Base-by-base conservation (phyloP, 2,113 vertebrate genomes). In the Chionis minor region DNA sequence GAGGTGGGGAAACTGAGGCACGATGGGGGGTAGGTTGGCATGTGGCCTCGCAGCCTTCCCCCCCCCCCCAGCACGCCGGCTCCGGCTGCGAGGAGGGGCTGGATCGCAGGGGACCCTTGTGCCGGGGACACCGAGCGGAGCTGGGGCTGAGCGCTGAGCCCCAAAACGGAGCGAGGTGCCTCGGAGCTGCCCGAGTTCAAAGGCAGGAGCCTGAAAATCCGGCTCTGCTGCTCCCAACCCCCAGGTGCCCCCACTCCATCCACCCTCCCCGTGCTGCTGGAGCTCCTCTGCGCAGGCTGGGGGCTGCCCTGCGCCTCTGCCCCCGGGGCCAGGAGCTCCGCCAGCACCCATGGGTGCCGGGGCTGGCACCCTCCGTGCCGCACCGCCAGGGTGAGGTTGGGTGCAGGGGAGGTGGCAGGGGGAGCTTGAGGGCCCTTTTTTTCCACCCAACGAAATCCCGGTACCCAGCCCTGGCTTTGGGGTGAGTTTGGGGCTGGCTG, bases 171-270 rank as follows among this genome's bases (percentile, higher is more conserved):
- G 73, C 4, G 8, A 58, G 85, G 42, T 71, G 56, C 92, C 55
- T 21, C 0, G 0, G 62, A 24, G 74, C 78, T 47, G 13, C 33
- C 4, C 0, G 21, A 69, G n/a, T 56, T 77, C 66, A 90, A 88
- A 93, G 42, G 20, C 55, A 79, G 81, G 45, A 97, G 79, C 90
- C 78, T 94, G 92, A 82, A 95, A 94, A 92, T 66, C 96, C 9
- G 0, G 47, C 71, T 82, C 44, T 75, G 79, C 88, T 65, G 71
- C 90, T 88, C 44, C 84, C 92, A 84, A 55, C 27, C 35, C 80
- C 0, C 0, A 1, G 1, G 49, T 81, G 75, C 22, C 59, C 66
- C n/a, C 0, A 0, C 18, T 83, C 71, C 40, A 44, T 14, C 4
- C 3, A n/a, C n/a, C 47, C 71, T 35, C 51, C 62, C 42, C 1